Evolutionary conservation across 2,797 vertebrate genomes (phyloP).

Genomic region (Premnoplex brunnescens): DNA sequence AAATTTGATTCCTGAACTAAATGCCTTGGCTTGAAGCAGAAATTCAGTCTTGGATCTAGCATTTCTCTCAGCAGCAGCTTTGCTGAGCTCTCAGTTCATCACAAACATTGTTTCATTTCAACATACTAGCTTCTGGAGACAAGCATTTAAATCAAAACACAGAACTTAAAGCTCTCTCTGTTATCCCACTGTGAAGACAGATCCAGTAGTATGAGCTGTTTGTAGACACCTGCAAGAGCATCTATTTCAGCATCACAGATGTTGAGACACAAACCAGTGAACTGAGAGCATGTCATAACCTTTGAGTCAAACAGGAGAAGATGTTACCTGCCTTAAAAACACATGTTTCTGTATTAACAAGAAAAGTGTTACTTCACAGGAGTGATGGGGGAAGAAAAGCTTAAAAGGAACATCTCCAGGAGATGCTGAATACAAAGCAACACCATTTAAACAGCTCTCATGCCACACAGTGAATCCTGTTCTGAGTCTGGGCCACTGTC

Average conservation of each 20-base stretch:
- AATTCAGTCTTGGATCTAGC: not conserved
- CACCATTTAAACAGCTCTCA: not conserved
- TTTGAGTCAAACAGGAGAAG: not conserved
- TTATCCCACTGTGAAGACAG: not conserved
- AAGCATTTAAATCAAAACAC: not conserved
- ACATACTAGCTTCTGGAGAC: not conserved
- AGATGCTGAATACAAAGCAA: not conserved
- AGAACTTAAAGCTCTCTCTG: not conserved
- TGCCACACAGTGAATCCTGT: not conserved
- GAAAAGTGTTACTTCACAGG: not conserved
- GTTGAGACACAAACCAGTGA: slow-evolving; percentile 13
- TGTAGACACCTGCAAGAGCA: not conserved
- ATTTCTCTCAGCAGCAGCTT: not conserved
- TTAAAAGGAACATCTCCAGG: not conserved
- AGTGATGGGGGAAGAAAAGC: not conserved
- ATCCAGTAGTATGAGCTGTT: not conserved
- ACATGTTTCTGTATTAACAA: not conserved
- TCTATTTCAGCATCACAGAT: slow-evolving; percentile 27
- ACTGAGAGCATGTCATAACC: not conserved
- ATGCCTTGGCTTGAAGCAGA: not conserved
- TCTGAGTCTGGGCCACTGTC: not conserved
- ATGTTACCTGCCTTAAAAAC: slow-evolving; percentile 1
- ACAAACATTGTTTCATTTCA: not conserved
- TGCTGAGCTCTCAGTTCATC: not conserved
- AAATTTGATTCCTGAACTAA: not conserved